phyloP scores from a whole-genome alignment of 2,888 invertebrate genomes.

The Polydrusus cervinus region DNA sequence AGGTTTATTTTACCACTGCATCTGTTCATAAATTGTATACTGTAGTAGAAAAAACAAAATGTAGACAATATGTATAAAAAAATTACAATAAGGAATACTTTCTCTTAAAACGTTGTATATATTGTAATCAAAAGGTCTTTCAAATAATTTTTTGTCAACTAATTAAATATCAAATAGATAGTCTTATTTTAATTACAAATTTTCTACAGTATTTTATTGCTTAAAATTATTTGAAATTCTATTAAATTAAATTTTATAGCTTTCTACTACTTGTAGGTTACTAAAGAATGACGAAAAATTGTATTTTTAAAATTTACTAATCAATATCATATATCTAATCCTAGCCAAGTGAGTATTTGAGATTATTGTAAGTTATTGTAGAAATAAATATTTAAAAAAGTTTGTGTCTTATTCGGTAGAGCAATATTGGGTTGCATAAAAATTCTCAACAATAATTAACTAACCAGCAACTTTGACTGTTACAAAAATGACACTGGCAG shows the following conservation, averaged over 20 bases:
- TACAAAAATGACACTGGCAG: too few species aligned
- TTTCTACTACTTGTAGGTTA: conserved; percentile 47
- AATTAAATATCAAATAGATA: conserved; percentile 22
- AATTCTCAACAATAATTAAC: too few species aligned
- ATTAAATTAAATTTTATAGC: conserved; percentile 42
- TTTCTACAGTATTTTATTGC: conserved; percentile 31
- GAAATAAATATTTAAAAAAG: conserved; percentile 23
- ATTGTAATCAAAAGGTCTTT: conserved; percentile 48
- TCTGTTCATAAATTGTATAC: conserved; percentile 30
- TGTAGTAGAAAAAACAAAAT: conserved; percentile 23
- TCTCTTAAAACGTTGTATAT: conserved; percentile 18
- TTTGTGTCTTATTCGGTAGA: neutral
- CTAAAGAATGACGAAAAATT: conserved; percentile 23
- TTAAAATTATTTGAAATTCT: conserved; percentile 19
- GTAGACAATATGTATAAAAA: conserved; percentile 46
- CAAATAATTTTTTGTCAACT: conserved; percentile 36
- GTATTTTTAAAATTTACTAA: conserved; percentile 59
- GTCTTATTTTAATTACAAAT: conserved; percentile 28
- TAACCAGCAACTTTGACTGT: too few species aligned
- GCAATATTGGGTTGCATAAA: too few species aligned
- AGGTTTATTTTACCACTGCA: neutral
- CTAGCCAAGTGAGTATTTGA: conserved; percentile 57
- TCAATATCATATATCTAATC: conserved; percentile 58
- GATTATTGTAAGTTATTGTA: conserved; percentile 40
- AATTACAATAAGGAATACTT: conserved; percentile 35